These are phyloP conservation scores for Notiomystis cincta DNA, from an alignment of 2,113 vertebrate species.

Conservation along the genomic window DNA sequence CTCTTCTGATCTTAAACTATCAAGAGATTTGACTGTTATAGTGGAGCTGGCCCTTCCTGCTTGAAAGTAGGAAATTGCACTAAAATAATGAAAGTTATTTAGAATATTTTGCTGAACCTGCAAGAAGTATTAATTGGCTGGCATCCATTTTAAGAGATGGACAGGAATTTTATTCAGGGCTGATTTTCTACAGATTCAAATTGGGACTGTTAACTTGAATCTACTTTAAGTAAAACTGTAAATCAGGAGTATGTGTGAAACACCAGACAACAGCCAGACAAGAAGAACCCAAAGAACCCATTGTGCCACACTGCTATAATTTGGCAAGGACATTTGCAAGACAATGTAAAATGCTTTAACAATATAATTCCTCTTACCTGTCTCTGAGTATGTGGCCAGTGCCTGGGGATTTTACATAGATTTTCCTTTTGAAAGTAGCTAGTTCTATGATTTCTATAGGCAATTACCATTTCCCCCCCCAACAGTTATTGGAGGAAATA, in stretches of 20 bases:
- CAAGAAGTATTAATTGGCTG: background rate
- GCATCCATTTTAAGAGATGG: background rate
- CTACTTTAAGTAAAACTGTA: background rate
- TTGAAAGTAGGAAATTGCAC: background rate
- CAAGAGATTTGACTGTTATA: rapidly evolving
- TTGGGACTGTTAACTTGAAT: background rate
- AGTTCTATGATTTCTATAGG: background rate
- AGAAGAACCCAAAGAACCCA: background rate
- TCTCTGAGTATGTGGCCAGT: background rate
- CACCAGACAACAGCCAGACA: background rate
- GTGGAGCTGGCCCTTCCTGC: background rate
- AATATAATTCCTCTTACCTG: background rate
- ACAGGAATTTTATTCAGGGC: background rate
- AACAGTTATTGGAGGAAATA: background rate
- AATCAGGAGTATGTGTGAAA: background rate
- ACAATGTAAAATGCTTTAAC: slow-evolving; percentile 3
- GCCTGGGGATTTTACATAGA: background rate
- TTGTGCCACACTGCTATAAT: background rate
- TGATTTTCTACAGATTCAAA: background rate
- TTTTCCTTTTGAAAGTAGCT: background rate
- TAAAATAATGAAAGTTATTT: background rate
- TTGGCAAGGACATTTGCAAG: background rate
- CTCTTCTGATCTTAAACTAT: background rate
- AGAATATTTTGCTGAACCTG: background rate
- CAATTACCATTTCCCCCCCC: background rate